Evolutionary conservation across 1,140 invertebrate species (phyloP), one percentile per base, ranked within the genome.

Genomic region (Pararge aegeria): DNA sequence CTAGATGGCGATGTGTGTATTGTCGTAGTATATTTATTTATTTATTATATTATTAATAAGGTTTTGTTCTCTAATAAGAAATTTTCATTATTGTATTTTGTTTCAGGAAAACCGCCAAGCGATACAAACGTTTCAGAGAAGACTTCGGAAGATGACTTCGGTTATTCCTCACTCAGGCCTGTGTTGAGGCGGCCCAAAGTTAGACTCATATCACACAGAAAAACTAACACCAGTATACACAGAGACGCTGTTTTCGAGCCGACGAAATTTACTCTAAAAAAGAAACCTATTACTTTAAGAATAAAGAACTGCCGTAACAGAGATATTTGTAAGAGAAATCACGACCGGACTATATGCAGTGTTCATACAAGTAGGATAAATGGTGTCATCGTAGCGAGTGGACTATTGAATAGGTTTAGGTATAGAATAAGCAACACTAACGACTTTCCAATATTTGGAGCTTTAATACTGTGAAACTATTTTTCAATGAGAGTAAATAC

Each of bases 401-500:
- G 85, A 30, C 61, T 78, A 6, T 64, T 88, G 20, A 70, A 80
- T 71, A 79, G 83, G 44, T 88, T 88, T 79, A 83, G 61, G 66
- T 86, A 80, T 72, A 86, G 66, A 75, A 49, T 80, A 51, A 84
- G 68, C 16, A 73, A 67, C 65, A 57, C 37, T 52, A 62, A 70
- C 16, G 46, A 67, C 16, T 78, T 86, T 76, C 83, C 85, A 70
- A 75, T 86, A 74, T 80, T 77, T 74, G 81, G 85, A 76, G 77
- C 80, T 65, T 68, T 83, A 61, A 72, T 67, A 13, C 67, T 87
- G 69, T 86, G 66, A 79, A 53, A 42, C 61, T 69, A 53, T 51
- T 63, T 38, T 72, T 69, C 2, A 5, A 1, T 30, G 10, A 10
- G 72, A 57, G 49, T 55, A 64, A 69, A 66, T 66, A 75, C n/a